Percentiles rank a stretch among this genome's conserved stretches.
These are phyloP conservation scores for Entomobrya multifasciata DNA, from an alignment of 2,888 invertebrate species.

Conservation along the genomic window DNA sequence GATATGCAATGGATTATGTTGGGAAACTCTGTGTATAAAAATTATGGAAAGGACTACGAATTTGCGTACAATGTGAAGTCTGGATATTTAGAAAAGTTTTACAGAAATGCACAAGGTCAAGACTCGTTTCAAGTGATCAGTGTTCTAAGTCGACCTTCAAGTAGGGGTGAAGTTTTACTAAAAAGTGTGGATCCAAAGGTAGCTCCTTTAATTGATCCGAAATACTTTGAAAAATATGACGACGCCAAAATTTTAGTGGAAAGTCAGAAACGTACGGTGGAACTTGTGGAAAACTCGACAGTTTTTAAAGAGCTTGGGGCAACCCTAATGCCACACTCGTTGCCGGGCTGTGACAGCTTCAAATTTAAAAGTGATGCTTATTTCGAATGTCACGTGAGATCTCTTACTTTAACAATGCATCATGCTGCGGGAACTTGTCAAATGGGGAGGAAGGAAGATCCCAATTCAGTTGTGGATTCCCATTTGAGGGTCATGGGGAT, in stretches of 20 bases:
- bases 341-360: constrained; percentile 74
- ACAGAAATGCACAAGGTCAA: constrained; percentile 62
- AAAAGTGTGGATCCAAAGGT: constrained; percentile 56
- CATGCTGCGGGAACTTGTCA: constrained; percentile 76
- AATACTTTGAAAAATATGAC: constrained; percentile 69
- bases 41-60: constrained; percentile 71
- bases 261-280: constrained; percentile 55
- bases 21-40: constrained; percentile 75
- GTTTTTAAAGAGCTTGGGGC: constrained; percentile 66
- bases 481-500: constrained; percentile 70
- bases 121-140: constrained; percentile 76
- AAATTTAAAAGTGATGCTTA: constrained; percentile 74
- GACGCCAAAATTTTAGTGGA: constrained; percentile 73
- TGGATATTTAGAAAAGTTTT: constrained; percentile 72
- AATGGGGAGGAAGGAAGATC: constrained; percentile 67
- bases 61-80: constrained; percentile 73
- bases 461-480: constrained; percentile 74
- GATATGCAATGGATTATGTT: constrained; percentile 74
- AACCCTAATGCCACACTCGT: constrained; percentile 34
- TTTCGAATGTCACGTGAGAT: constrained; percentile 73
- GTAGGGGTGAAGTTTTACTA: constrained; percentile 74
- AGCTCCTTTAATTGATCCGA: constrained; percentile 73
- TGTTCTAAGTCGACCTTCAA: constrained; percentile 67
- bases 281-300: constrained; percentile 74
- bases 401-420: constrained; percentile 63